Evolutionary conservation across 2,797 vertebrate genomes (phyloP), one percentile per base, ranked within the genome.

Genomic region (Tachyglossus aculeatus): DNA sequence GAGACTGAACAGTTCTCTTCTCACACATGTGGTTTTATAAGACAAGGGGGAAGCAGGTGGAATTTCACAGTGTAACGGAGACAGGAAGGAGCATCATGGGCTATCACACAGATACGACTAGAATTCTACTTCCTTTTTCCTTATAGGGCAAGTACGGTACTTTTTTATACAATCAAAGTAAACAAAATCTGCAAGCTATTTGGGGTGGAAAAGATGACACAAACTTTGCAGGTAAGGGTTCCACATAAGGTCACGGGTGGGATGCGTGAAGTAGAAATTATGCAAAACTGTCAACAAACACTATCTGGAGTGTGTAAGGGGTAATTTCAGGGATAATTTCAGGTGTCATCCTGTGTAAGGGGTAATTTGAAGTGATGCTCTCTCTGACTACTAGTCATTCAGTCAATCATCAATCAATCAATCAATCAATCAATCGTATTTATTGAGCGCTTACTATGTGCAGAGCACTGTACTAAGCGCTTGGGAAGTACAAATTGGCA

Each of bases 1-100:
- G 66, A 56, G 1, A 88, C 78, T 73, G 82, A 69, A 51, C 74
- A 40, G 38, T 58, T 55, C 61, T 18, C 29, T 53, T 22, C 44
- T n/a, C 70, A 74, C 64, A 2, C 85, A 82, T 75, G 8, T 75
- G 14, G 90, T 87, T 64, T 95, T 95, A 93, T 90, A 89, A 90
- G 86, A 15, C 47, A 84, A 74, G 40, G 86, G 70, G 57, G 87
- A 86, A 84, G 91, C 74, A 90, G 89, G 72, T 94, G 95, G 96
- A 96, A 97, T 96, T 81, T 92, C 79, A 90, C 82, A 83, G 76
- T 80, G 81, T 92, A 85, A 91, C 82, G 76, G 90, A 85, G 84
- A 88, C 93, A 96, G 96, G 96, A 98, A 97, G 91, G 80, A 85
- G 54, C 94, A 91, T 97, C 95, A 96, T 61, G 86, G 91, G 92